These are phyloP conservation scores for Diaperis boleti DNA, from an alignment of 2,888 invertebrate genomes.

Conservation along the genomic window DNA sequence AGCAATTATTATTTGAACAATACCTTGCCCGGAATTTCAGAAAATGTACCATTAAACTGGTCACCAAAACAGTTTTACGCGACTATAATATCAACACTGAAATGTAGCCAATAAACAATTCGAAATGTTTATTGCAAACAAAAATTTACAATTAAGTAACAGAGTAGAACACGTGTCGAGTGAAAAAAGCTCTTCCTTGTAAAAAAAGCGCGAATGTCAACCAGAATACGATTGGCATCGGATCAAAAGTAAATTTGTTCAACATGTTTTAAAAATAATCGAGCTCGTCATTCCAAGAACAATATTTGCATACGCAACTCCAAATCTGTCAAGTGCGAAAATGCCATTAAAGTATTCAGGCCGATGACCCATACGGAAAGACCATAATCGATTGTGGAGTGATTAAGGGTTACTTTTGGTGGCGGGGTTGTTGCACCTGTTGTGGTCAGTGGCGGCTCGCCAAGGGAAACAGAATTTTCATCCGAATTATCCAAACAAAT, in stretches of 20 bases:
- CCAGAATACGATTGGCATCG: conserved; percentile 15
- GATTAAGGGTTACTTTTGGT: background rate
- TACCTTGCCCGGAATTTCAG: background rate
- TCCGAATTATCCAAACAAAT: too few relatives aligned
- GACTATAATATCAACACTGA: background rate
- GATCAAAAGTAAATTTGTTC: conserved; percentile 22
- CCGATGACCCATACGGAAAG: conserved; percentile 1
- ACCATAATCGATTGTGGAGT: background rate
- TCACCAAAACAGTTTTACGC: background rate
- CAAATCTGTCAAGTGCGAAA: conserved; percentile 3
- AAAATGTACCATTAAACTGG: background rate
- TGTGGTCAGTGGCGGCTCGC: too few relatives aligned
- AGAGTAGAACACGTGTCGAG: background rate
- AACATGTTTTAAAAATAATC: conserved; percentile 27
- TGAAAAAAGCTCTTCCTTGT: conserved; percentile 4
- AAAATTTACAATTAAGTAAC: background rate
- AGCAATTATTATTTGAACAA: too few relatives aligned
- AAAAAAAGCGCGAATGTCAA: conserved; percentile 12
- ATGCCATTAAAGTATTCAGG: background rate
- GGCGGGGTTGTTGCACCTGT: conserved; percentile 23
- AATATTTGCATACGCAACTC: conserved; percentile 29
- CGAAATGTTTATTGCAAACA: background rate
- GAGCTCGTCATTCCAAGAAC: conserved; percentile 20
- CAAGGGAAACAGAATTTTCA: too few relatives aligned
- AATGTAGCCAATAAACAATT: background rate